Conservation (phyloP, 2,113 vertebrate species). For the Sakesphorus luctuosus region DNA sequence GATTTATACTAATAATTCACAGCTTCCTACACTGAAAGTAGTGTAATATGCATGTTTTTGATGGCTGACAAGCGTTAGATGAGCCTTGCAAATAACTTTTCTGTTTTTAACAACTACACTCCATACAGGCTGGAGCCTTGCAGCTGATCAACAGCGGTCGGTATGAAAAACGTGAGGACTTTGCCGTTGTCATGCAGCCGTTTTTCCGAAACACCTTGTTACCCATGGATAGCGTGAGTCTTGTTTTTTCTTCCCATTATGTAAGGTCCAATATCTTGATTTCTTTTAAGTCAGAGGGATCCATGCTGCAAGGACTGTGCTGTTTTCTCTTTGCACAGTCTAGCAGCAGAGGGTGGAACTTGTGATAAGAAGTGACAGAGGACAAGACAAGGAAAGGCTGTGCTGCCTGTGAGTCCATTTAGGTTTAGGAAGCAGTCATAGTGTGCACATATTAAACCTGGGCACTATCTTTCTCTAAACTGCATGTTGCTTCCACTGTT, state of each 20-base stretch:
- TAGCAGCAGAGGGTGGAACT: neutral
- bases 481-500: neutral
- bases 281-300: neutral
- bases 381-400: neutral
- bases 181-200: conserved; percentile 84
- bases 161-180: conserved; percentile 84
- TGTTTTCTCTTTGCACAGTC: neutral
- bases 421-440: neutral
- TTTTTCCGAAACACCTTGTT: conserved; percentile 84
- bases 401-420: neutral
- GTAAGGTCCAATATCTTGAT: neutral
- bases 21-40: neutral
- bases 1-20: neutral
- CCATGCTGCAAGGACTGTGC: no score
- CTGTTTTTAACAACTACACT: neutral
- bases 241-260: neutral
- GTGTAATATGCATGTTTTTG: neutral
- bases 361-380: neutral
- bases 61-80: neutral
- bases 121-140: conserved; percentile 5
- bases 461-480: neutral
- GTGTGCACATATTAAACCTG: neutral
- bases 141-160: conserved; percentile 66
- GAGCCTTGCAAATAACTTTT: neutral
- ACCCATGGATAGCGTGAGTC: conserved; percentile 80